A percentile compares a stretch with the other conserved stretches of the same genome.
Evolutionary conservation across 1,140 invertebrate genomes (phyloP).

Genomic region (Lasioglossum albipes): DNA sequence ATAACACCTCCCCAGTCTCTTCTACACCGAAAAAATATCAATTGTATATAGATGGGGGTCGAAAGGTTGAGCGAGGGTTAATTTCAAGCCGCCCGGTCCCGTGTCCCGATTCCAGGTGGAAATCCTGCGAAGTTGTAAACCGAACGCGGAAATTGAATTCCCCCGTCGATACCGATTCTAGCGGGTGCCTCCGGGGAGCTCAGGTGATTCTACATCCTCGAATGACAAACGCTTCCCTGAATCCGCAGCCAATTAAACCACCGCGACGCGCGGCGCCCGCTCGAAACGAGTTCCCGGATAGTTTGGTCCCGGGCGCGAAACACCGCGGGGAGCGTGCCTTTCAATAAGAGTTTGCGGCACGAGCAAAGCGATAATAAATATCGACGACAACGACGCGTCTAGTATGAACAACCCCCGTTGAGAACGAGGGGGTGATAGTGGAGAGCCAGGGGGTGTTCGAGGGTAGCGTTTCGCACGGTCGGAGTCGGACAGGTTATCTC

Average conservation of each 20-base stretch:
- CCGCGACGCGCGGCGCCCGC: not conserved
- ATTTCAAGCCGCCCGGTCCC: not conserved
- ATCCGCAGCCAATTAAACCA: not conserved
- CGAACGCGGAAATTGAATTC: not conserved
- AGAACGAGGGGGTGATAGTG: not conserved
- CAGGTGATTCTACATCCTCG: not conserved
- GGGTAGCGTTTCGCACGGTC: slow-evolving; percentile 42
- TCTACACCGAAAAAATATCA: too few species aligned
- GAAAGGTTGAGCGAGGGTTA: not conserved
- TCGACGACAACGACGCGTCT: not conserved
- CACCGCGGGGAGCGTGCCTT: not conserved
- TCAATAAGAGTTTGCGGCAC: slow-evolving; percentile 30
- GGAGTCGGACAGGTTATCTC: slow-evolving; percentile 48
- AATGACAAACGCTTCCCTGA: not conserved
- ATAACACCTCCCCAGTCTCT: too few species aligned
- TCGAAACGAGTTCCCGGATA: not conserved
- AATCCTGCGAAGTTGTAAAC: not conserved
- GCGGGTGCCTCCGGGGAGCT: not conserved
- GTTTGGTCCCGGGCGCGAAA: not conserved
- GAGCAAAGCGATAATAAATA: slow-evolving; percentile 42
- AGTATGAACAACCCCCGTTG: too few species aligned
- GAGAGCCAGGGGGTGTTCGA: slow-evolving; percentile 17
- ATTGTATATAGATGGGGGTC: too few species aligned
- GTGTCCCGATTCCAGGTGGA: not conserved
- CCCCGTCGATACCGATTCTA: not conserved